Evolutionary conservation across 2,888 invertebrate species (phyloP).

Genomic region (Orthosia gracilis): DNA sequence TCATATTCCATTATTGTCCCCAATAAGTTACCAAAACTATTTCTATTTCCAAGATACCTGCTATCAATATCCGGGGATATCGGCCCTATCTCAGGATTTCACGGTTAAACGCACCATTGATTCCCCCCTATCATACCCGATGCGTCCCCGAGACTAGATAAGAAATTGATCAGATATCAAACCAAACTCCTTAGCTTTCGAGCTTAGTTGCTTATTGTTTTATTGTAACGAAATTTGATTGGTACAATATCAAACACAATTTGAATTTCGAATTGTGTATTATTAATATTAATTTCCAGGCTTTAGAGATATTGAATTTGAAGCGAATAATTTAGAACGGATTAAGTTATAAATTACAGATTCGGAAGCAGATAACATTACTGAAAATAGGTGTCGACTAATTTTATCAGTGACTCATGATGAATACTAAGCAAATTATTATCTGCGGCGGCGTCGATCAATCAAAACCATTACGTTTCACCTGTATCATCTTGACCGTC

Average conservation of each 20-base stretch:
- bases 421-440: conserved; percentile 45
- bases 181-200: conserved; percentile 76
- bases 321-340: conserved; percentile 43
- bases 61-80: conserved; percentile 88
- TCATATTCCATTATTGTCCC: conserved; percentile 75
- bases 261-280: conserved; percentile 35
- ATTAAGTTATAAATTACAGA: conserved; percentile 53
- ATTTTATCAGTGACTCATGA: conserved; percentile 46
- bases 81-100: conserved; percentile 88
- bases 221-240: conserved; percentile 61
- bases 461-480: conserved; percentile 55
- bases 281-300: conserved; percentile 32
- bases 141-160: conserved; percentile 83
- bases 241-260: conserved; percentile 38
- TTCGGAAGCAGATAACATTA: conserved; percentile 31
- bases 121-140: conserved; percentile 81
- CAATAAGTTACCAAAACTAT: conserved; percentile 84
- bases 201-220: conserved; percentile 72
- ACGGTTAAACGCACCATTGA: conserved; percentile 89
- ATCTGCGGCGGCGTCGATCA: conserved; percentile 49
- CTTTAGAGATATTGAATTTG: conserved; percentile 36
- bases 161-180: conserved; percentile 86
- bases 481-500: conserved; percentile 45
- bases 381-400: conserved; percentile 35
- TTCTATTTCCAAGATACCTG: conserved; percentile 84